These are phyloP conservation scores for Nemotelus pantherinus DNA, from an alignment of 2,888 invertebrate species.

Conservation along the genomic window DNA sequence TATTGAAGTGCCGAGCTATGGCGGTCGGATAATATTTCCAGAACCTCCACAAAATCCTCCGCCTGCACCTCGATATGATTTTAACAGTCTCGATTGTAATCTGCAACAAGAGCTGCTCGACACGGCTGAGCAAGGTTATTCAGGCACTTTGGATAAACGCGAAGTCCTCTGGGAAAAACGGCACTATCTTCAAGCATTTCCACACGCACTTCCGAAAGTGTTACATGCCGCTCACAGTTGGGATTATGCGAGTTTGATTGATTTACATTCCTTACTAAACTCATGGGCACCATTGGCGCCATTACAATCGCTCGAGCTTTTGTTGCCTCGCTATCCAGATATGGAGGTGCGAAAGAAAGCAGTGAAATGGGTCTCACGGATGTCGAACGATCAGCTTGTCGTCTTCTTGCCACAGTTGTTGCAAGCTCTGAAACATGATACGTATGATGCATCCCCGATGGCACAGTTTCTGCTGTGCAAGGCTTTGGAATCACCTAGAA, in stretches of 20 bases:
- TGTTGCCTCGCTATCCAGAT: conserved; percentile 95
- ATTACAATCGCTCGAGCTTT: conserved; percentile 88
- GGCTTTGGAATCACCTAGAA: conserved; percentile 84
- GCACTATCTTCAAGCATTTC: conserved; percentile 84
- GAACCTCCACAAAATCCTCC: conserved; percentile 66
- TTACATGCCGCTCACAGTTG: conserved; percentile 88
- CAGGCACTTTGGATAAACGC: conserved; percentile 63
- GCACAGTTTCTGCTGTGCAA: conserved; percentile 84
- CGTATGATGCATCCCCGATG: conserved; percentile 88
- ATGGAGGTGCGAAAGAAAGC: conserved; percentile 86
- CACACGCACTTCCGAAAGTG: conserved; percentile 87
- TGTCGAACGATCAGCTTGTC: conserved; percentile 88
- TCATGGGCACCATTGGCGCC: conserved; percentile 89
- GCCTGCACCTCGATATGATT: conserved; percentile 70
- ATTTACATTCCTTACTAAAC: conserved; percentile 85
- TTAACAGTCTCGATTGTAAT: conserved; percentile 83
- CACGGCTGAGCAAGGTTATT: conserved; percentile 64
- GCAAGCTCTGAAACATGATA: conserved; percentile 90
- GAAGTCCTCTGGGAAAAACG: conserved; percentile 93
- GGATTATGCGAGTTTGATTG: conserved; percentile 88
- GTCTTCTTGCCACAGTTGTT: conserved; percentile 94
- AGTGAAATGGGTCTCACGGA: conserved; percentile 79
- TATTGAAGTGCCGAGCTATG: conserved; percentile 74
- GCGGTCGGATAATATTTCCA: conserved; percentile 74
- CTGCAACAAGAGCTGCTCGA: conserved; percentile 64